A percentile compares a stretch with the other conserved stretches of the same genome.
These are phyloP conservation scores for Sus cebifrons DNA, from an alignment of 2,797 vertebrate genomes.

Conservation along the genomic window DNA sequence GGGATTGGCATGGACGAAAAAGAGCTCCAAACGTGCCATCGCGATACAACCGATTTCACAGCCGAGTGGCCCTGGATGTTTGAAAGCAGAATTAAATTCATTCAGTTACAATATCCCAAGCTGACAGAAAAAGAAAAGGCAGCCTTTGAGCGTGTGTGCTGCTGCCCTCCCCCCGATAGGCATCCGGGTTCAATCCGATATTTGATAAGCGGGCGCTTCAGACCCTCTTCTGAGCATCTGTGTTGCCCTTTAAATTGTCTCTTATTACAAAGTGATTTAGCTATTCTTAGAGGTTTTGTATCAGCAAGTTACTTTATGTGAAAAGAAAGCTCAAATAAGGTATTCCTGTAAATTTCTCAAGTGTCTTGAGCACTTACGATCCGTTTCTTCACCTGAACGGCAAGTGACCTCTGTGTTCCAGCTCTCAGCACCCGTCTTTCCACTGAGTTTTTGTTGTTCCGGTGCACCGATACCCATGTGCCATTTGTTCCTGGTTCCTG, in stretches of 20 bases:
- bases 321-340: conserved; percentile 69
- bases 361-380: conserved; percentile 33
- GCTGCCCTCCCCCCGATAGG: not conserved
- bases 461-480: conserved; percentile 12
- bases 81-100: conserved; percentile 61
- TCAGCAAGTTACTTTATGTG: conserved; percentile 45
- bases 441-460: conserved; percentile 14
- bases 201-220: conserved; percentile 44
- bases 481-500: not conserved
- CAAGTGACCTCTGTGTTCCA: conserved; percentile 29
- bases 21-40: not conserved
- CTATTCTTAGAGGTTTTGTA: conserved; percentile 62
- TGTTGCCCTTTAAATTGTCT: conserved; percentile 36
- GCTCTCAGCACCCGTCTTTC: conserved; percentile 42
- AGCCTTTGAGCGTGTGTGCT: not conserved
- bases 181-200: conserved; percentile 39
- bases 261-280: conserved; percentile 36
- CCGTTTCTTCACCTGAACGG: conserved; percentile 58
- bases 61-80: conserved; percentile 27
- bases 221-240: not conserved
- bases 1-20: conserved; percentile 24
- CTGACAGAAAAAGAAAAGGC: conserved; percentile 41
- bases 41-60: not conserved
- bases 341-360: conserved; percentile 70
- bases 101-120: not conserved